Evolutionary conservation across 2,888 invertebrate genomes (phyloP).

Genomic region (Imbricaverruca yamaguchii): DNA sequence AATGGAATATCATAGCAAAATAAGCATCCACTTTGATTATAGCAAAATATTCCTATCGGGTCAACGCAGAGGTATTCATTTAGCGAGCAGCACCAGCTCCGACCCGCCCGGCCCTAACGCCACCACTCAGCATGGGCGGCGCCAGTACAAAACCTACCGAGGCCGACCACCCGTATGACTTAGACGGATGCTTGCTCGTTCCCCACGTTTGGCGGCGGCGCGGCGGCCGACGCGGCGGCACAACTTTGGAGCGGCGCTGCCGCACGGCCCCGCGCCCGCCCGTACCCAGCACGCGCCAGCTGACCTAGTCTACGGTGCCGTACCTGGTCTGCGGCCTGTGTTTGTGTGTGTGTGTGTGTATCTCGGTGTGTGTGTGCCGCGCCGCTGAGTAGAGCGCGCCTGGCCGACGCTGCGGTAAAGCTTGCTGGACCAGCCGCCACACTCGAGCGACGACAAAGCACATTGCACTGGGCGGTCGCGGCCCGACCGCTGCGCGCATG

Average conservation of each 20-base stretch:
- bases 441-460: not conserved
- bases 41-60: slow-evolving; percentile 22
- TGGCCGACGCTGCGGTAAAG: no score
- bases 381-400: no score
- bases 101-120: not conserved
- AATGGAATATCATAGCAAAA: slow-evolving; percentile 22
- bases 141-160: not conserved
- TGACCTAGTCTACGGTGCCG: no score
- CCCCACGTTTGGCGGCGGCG: no score
- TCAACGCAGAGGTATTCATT: slow-evolving; percentile 21
- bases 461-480: not conserved
- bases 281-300: no score
- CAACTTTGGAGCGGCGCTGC: no score
- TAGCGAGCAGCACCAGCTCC: slow-evolving; percentile 10
- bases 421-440: not conserved
- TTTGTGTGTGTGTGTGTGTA: no score
- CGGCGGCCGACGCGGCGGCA: no score
- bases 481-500: not conserved
- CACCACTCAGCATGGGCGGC: no score
- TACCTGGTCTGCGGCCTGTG: no score
- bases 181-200: slow-evolving; percentile 11
- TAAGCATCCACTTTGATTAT: slow-evolving; percentile 22
- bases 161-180: slow-evolving; percentile 19
- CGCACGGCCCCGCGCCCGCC: no score
- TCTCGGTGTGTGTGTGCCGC: no score